Evolutionary conservation across 2,888 invertebrate species (phyloP).

Genomic region (Tenthredo distinguenda): DNA sequence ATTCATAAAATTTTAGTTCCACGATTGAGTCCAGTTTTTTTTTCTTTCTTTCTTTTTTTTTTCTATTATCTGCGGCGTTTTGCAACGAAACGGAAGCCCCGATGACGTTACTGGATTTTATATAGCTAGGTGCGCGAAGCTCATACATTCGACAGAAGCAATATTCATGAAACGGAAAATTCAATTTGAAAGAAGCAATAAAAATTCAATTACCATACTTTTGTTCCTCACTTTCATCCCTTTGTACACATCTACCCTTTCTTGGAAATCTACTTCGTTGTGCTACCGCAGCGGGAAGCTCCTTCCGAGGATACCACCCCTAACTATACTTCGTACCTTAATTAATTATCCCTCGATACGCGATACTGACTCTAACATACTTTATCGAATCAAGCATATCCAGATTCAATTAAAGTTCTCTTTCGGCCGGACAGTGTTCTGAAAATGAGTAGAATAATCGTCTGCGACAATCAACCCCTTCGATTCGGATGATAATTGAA

Average conservation of each 20-base stretch:
- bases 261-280: not conserved
- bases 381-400: not conserved
- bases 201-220: constrained; percentile 42
- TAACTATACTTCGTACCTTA: not conserved
- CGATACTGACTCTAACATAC: not conserved
- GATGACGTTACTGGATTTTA: not conserved
- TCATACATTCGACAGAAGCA: constrained; percentile 19
- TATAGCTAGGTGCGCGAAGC: not conserved
- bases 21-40: not conserved
- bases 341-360: constrained; percentile 31
- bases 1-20: not conserved
- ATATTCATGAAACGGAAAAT: constrained; percentile 44
- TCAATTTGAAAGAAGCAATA: constrained; percentile 42
- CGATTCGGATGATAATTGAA: not conserved
- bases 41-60: not conserved
- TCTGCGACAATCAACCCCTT: not conserved
- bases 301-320: not conserved
- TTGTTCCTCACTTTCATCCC: constrained; percentile 11
- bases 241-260: not conserved
- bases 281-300: not conserved
- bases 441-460: not conserved
- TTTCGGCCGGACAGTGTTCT: not conserved
- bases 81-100: not conserved
- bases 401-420: not conserved
- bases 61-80: not conserved